Evolutionary conservation across 2,797 vertebrate species (phyloP), one percentile per base, ranked within the genome.

Genomic region (Carduelis carduelis): DNA sequence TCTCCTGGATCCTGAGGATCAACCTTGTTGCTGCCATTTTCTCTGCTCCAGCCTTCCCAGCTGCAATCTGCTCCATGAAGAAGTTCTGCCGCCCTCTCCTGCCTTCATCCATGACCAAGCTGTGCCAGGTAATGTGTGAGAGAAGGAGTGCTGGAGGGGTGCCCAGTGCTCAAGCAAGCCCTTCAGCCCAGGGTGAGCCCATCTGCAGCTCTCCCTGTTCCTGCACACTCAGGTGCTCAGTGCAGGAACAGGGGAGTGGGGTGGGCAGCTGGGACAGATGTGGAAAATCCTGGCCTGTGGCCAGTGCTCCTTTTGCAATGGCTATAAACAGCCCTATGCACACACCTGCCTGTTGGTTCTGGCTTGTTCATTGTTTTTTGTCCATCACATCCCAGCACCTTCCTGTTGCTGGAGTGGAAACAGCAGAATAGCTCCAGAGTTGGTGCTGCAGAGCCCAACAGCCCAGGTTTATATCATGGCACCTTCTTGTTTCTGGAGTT

Each of bases 1-100:
- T 99, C 89, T 99, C 99, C 39, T 99, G 99, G 99, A 99, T 99
- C 93, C 98, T 99, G 93, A 96, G 99, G 90, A 99, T 99, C 97
- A 99, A 99, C 97, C 97, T 99, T 16, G 99, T 99, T 80, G 99
- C 99, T 5, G 99, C 99, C 56, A 98, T 99, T 90, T 99, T 99
- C 97, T 99, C 99, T 3, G 99, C 99, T 53, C 99, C 99, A 0
- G 99, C 99, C 64, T 99, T 99, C 96, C 99, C 99, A 22, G 99
- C 99, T 22, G 99, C 99, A 14, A 99, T 99, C 37, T 99, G 99
- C 87, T 99, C 99, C 90, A 99, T 99, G 99, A 99, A 99, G 97
- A 99, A 99, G 95, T 99, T 99, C 97, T 99, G 99, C 86, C 98
- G 99, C 65, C 99, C 99, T 0, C 98, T 99, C 63, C 97, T 99